A percentile compares a stretch with the other conserved stretches of the same genome.
Evolutionary conservation across 2,113 vertebrate genomes (phyloP).

Genomic region (Tor tambroides): DNA sequence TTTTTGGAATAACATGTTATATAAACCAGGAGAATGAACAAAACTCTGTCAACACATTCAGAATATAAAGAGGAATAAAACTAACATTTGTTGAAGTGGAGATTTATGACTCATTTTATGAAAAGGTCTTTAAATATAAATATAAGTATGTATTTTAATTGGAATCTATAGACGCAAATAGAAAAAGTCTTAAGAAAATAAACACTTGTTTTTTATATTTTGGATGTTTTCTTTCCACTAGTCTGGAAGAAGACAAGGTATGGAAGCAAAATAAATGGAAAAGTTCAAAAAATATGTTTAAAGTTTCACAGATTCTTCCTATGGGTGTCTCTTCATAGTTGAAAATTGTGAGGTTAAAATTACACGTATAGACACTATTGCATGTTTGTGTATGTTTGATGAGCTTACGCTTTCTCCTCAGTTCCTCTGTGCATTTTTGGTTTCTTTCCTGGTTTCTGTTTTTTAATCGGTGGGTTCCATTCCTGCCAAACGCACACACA

Average conservation of each 20-base stretch:
- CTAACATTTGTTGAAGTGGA: no score
- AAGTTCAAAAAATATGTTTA: not conserved
- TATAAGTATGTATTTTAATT: not conserved
- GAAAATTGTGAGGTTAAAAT: no score
- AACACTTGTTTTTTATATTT: not conserved
- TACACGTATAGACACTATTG: not conserved
- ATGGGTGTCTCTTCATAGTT: not conserved
- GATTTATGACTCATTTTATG: not conserved
- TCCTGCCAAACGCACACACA: slow-evolving; percentile 68
- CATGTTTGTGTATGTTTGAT: slow-evolving; percentile 5
- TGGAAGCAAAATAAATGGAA: no score
- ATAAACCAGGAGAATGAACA: no score
- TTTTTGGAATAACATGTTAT: not conserved
- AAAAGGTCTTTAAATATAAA: not conserved
- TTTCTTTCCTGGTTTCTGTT: slow-evolving; percentile 76
- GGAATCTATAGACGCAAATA: not conserved
- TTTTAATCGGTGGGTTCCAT: slow-evolving; percentile 80
- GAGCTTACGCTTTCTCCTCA: slow-evolving; percentile 71
- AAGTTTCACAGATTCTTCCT: not conserved
- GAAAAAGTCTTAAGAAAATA: not conserved
- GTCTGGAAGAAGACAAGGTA: not conserved
- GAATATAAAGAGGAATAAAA: not conserved
- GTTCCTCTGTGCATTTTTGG: slow-evolving; percentile 63
- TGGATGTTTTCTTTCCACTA: not conserved
- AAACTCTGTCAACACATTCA: not conserved